phyloP scores from a whole-genome alignment of 1,140 invertebrate species.

The fruit fly (Drosophila melanogaster) region Release_6_plus_ISO1_MT NT_033777.3:11905001-11905500 shows the following conservation, averaged over 20 bases:
- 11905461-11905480: slow-evolving; percentile 3
- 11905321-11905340: slow-evolving; percentile 53
- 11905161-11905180: slow-evolving; percentile 81
- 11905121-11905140: slow-evolving; percentile 5
- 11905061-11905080: slow-evolving; percentile 58
- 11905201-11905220: neutral
- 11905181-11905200: slow-evolving; percentile 14
- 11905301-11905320: neutral
- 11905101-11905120: neutral
- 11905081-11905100: slow-evolving; percentile 61
- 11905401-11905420: slow-evolving; percentile 31
- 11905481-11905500: neutral
- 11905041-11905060: slow-evolving; percentile 72
- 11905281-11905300: slow-evolving; percentile 18
- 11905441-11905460: slow-evolving; percentile 28
- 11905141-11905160: slow-evolving; percentile 80
- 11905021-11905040: slow-evolving; percentile 66
- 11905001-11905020: slow-evolving; percentile 14
- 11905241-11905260: slow-evolving; percentile 72
- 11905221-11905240: neutral
- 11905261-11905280: slow-evolving; percentile 51
- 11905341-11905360: slow-evolving; percentile 50
- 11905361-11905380: slow-evolving; percentile 39
- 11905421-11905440: slow-evolving; percentile 42
- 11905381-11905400: slow-evolving; percentile 38